Percentiles rank a stretch among this genome's conserved stretches.
These are phyloP conservation scores for Passer montanus DNA, from an alignment of 2,113 vertebrate species.

Conservation along the genomic window DNA sequence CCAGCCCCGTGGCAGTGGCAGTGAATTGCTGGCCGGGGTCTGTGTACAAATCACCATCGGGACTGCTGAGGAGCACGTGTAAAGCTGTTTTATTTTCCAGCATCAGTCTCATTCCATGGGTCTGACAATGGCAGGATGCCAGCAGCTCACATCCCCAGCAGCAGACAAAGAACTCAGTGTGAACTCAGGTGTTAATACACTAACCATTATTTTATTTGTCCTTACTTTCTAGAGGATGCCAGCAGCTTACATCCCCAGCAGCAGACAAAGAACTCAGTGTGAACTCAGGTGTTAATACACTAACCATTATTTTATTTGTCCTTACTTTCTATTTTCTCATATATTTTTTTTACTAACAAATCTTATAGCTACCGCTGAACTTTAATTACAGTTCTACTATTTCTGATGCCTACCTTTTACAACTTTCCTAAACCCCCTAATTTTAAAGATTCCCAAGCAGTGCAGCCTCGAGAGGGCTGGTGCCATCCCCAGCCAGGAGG, in stretches of 20 bases:
- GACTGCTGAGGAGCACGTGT: neutral
- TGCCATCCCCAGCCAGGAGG: neutral
- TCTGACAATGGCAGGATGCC: neutral
- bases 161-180: neutral
- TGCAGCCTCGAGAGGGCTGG: neutral
- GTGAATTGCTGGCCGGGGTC: neutral
- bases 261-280: neutral
- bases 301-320: neutral
- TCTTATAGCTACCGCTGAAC: neutral
- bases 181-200: neutral
- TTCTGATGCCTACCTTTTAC: neutral
- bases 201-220: neutral
- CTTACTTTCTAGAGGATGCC: neutral
- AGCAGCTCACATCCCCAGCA: neutral
- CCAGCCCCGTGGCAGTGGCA: fast-evolving
- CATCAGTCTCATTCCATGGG: neutral
- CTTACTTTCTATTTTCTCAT: neutral
- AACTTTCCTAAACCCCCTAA: neutral
- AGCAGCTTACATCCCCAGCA: neutral
- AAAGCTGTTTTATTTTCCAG: neutral
- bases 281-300: neutral
- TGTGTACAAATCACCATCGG: neutral
- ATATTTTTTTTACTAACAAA: neutral
- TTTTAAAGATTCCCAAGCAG: neutral
- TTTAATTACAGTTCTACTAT: neutral